Conservation (phyloP, 2,113 vertebrate genomes). For the Canis aureus region DNA sequence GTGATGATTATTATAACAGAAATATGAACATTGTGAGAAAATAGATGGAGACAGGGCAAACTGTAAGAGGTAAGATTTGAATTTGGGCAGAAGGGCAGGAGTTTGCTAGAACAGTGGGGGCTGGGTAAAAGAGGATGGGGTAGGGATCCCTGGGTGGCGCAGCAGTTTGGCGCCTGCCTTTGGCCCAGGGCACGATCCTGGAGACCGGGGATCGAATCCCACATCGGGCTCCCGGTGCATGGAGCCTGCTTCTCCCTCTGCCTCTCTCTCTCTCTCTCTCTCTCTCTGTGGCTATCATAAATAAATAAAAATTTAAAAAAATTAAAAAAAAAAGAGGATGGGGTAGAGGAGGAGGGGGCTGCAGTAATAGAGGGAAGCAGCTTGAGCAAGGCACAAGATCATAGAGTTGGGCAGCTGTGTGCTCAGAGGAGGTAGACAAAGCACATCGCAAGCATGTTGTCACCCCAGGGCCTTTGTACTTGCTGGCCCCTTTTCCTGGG, state of each 20-base stretch:
- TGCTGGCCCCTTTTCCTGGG: neutral
- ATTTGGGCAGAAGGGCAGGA: neutral
- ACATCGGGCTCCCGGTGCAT: too few relatives aligned
- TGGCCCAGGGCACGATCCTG: too few relatives aligned
- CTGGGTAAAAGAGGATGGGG: too few relatives aligned
- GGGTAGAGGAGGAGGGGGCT: neutral
- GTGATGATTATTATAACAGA: neutral
- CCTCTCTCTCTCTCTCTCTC: too few relatives aligned
- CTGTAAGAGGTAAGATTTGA: neutral
- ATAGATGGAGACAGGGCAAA: neutral
- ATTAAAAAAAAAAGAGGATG: too few relatives aligned
- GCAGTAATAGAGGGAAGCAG: neutral
- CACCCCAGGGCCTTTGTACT: constrained; percentile 14
- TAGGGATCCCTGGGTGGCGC: too few relatives aligned
- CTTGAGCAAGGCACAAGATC: neutral
- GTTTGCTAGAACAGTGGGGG: neutral
- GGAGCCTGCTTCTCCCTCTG: too few relatives aligned
- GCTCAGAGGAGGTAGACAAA: neutral
- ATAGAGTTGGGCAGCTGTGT: neutral
- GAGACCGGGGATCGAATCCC: too few relatives aligned
- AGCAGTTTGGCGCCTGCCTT: too few relatives aligned
- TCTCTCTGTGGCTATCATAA: too few relatives aligned
- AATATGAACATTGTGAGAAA: neutral
- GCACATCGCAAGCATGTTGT: neutral
- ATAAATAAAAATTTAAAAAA: too few relatives aligned